A percentile compares a stretch with the other conserved stretches of the same genome.
These are phyloP conservation scores for Clitarchus hookeri DNA, from an alignment of 2,888 invertebrate genomes.

Conservation along the genomic window DNA sequence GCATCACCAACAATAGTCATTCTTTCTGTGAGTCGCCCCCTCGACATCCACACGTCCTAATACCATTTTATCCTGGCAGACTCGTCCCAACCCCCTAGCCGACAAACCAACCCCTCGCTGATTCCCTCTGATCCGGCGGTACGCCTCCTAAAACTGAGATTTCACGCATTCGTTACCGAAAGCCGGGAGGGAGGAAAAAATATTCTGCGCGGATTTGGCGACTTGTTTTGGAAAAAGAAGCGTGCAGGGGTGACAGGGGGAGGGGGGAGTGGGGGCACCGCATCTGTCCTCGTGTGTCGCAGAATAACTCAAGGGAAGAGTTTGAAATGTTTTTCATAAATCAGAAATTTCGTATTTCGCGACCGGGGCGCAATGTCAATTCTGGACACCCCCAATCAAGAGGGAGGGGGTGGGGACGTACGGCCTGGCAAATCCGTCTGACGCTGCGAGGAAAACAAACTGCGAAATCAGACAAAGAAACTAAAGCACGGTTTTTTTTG, in stretches of 20 bases:
- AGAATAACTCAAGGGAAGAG: neutral
- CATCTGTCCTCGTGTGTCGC: neutral
- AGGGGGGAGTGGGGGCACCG: neutral
- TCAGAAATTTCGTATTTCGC: neutral
- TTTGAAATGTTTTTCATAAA: neutral
- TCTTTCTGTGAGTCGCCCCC: neutral
- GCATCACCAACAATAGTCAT: neutral
- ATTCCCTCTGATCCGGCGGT: neutral
- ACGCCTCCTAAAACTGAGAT: constrained; percentile 1
- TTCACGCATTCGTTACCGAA: constrained; percentile 14
- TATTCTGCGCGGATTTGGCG: neutral
- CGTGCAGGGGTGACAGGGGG: neutral
- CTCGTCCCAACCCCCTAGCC: neutral
- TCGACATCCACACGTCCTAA: neutral
- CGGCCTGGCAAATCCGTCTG: neutral
- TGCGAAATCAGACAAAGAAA: neutral
- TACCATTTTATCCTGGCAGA: neutral
- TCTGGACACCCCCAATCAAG: neutral
- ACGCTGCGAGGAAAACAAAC: neutral
- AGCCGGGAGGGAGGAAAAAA: neutral
- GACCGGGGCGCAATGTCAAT: neutral
- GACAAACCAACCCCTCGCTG: neutral
- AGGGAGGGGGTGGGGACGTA: neutral
- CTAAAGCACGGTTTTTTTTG: too few species aligned
- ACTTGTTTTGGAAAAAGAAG: neutral